A percentile compares a stretch with the other conserved stretches of the same genome.
Evolutionary conservation across 2,113 vertebrate species (phyloP).

Genomic region (Takifugu flavidus): DNA sequence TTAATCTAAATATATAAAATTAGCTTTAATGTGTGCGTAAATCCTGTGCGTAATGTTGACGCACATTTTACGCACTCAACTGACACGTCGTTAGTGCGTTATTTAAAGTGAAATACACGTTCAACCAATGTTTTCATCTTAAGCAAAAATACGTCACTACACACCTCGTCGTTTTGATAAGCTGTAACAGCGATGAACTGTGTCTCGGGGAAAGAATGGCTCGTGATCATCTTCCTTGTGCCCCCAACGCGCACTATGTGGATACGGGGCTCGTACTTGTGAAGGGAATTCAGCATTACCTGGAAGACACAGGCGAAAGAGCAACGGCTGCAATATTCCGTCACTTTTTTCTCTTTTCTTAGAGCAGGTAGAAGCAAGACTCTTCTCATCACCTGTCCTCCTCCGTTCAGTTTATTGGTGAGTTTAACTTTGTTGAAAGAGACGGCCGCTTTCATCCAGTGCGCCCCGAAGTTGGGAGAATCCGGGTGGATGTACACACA

Average conservation of each 20-base stretch:
- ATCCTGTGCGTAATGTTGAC: constrained; percentile 27
- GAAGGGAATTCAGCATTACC: constrained; percentile 81
- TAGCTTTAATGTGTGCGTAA: constrained; percentile 4
- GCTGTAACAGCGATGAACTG: constrained; percentile 82
- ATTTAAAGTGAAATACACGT: background rate
- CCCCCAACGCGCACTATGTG: constrained; percentile 79
- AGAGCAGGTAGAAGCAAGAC: no score
- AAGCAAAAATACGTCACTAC: background rate
- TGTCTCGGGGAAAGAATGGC: constrained; percentile 78
- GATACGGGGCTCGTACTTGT: constrained; percentile 81
- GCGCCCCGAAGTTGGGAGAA: constrained; percentile 80
- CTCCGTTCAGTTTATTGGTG: constrained; percentile 81
- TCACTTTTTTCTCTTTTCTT: no score
- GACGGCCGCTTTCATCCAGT: constrained; percentile 80
- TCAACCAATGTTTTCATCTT: background rate
- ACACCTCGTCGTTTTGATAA: constrained; percentile 81
- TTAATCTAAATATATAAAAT: background rate
- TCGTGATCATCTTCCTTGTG: constrained; percentile 78
- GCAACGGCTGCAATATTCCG: no score
- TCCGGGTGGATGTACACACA: constrained; percentile 82
- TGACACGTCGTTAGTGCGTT: no score
- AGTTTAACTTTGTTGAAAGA: constrained; percentile 83
- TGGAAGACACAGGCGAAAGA: constrained; percentile 22
- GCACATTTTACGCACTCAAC: background rate
- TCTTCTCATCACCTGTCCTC: constrained; percentile 72